These are phyloP conservation scores for Scomber japonicus DNA, from an alignment of 2,113 vertebrate genomes.

Conservation along the genomic window DNA sequence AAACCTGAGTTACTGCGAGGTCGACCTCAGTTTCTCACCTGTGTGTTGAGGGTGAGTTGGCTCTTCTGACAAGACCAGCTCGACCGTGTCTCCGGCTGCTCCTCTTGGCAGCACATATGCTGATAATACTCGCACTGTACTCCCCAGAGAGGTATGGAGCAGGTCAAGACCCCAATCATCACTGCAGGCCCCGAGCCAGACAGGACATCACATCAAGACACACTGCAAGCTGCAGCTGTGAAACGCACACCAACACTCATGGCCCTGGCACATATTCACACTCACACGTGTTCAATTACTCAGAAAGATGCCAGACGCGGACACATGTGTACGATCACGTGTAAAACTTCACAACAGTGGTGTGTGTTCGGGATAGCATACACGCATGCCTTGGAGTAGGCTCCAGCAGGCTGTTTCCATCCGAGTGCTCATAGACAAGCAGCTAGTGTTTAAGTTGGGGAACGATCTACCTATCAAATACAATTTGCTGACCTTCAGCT, in stretches of 20 bases:
- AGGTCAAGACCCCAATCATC: conserved; percentile 53
- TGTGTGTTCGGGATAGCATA: conserved; percentile 48
- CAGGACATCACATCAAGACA: neutral
- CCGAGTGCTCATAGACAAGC: conserved; percentile 61
- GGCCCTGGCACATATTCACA: neutral
- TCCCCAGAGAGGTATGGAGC: conserved; percentile 20
- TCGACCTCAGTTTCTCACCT: conserved; percentile 44
- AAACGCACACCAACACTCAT: neutral
- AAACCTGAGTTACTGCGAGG: conserved; percentile 35
- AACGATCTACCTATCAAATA: conserved; percentile 62
- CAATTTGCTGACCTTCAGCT: conserved; percentile 51
- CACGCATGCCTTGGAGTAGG: conserved; percentile 28
- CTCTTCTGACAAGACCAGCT: neutral
- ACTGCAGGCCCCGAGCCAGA: conserved; percentile 18
- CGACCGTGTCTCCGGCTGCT: conserved; percentile 33
- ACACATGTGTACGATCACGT: conserved; percentile 21
- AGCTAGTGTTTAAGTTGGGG: conserved; percentile 52
- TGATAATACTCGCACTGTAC: conserved; percentile 34
- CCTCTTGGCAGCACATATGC: conserved; percentile 25
- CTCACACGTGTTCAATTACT: conserved; percentile 27
- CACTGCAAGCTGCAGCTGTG: neutral
- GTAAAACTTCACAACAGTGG: conserved; percentile 30
- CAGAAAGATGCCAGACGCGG: neutral
- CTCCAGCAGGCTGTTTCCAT: conserved; percentile 56
- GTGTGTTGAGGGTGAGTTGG: conserved; percentile 27